Conservation (phyloP, 2,888 invertebrate genomes). For the Junonia oenone region DNA sequence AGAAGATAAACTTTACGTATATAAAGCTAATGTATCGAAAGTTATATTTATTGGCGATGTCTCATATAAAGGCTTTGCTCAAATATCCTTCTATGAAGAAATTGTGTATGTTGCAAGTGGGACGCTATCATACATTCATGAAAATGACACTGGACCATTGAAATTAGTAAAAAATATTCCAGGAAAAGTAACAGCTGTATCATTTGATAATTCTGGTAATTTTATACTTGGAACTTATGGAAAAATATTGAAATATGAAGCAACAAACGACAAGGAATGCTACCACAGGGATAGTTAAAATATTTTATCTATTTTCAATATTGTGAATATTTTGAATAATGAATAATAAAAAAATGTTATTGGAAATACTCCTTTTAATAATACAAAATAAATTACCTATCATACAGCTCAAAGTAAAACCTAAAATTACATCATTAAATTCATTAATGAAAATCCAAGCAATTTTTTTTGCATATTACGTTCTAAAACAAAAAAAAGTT, state of each 20-base stretch:
- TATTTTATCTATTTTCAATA: background rate
- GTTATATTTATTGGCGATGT: slow-evolving; percentile 50
- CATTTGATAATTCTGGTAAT: slow-evolving; percentile 53
- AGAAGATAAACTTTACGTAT: slow-evolving; percentile 49
- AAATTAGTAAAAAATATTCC: slow-evolving; percentile 49
- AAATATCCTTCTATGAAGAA: slow-evolving; percentile 54
- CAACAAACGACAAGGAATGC: slow-evolving; percentile 45
- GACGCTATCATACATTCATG: slow-evolving; percentile 51
- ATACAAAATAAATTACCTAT: slow-evolving; percentile 31
- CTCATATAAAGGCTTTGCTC: slow-evolving; percentile 51
- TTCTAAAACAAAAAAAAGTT: background rate
- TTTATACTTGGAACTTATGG: slow-evolving; percentile 53
- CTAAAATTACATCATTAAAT: background rate
- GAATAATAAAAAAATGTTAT: slow-evolving; percentile 6
- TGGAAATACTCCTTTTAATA: slow-evolving; percentile 27
- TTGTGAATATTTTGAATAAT: background rate
- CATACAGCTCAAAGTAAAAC: slow-evolving; percentile 4
- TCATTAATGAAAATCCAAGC: background rate
- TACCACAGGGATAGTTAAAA: slow-evolving; percentile 35
- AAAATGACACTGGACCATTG: slow-evolving; percentile 50
- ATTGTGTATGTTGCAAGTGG: slow-evolving; percentile 55
- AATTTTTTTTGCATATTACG: background rate
- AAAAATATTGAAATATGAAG: slow-evolving; percentile 49
- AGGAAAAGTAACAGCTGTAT: slow-evolving; percentile 53
- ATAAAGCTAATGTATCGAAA: slow-evolving; percentile 43